Conservation (phyloP, 2,797 vertebrate species). For the Pseudochirops cupreus region DNA sequence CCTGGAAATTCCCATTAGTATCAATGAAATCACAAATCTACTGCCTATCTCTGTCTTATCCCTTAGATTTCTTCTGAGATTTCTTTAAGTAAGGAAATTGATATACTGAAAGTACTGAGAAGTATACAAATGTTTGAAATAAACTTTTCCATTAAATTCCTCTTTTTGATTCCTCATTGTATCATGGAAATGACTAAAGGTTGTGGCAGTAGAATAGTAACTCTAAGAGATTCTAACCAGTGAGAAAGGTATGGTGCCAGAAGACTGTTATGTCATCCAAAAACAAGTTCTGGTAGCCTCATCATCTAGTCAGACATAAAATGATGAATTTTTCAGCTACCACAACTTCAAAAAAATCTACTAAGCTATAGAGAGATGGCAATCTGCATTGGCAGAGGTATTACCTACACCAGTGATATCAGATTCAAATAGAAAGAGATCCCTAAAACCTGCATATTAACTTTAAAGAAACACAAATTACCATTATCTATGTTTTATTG, state of each 20-base stretch:
- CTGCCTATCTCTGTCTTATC: not conserved
- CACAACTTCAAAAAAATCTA: not conserved
- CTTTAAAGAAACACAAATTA: not conserved
- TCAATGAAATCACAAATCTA: not conserved
- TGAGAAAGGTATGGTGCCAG: not conserved
- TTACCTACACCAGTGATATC: not conserved
- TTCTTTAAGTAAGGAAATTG: not conserved
- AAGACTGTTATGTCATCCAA: not conserved
- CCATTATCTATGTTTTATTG: not conserved
- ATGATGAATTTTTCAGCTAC: not conserved
- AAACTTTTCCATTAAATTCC: not conserved
- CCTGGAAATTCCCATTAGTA: not conserved
- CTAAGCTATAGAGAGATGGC: not conserved
- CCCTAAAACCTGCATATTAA: not conserved
- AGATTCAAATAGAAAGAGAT: not conserved
- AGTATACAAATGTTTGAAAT: not conserved
- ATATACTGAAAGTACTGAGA: not conserved
- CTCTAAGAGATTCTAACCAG: not conserved
- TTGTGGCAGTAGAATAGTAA: not conserved
- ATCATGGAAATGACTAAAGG: not conserved
- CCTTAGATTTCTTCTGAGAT: not conserved
- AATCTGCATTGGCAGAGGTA: not conserved
- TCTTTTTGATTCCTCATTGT: not conserved
- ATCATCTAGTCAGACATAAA: not conserved
- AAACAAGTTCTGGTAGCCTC: not conserved